Percentiles rank a stretch among this genome's conserved stretches.
phyloP scores from a whole-genome alignment of 2,888 invertebrate genomes.

The Coleophora deauratella region DNA sequence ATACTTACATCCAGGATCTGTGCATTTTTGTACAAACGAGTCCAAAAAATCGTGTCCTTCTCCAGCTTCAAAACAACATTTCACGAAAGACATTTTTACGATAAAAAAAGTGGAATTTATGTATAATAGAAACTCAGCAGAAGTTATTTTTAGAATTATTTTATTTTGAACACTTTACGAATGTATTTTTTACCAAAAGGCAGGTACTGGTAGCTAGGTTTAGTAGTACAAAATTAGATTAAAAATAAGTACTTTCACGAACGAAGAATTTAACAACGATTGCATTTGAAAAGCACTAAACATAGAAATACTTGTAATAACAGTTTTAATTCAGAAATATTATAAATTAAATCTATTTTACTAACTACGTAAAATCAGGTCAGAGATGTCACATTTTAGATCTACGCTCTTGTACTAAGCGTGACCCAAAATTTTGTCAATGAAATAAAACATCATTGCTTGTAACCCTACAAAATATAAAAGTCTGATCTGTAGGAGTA shows the following conservation, averaged over 20 bases:
- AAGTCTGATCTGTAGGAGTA: background rate
- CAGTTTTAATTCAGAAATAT: no score
- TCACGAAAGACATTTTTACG: constrained; percentile 78
- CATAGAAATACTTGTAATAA: no score
- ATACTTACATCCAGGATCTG: constrained; percentile 87
- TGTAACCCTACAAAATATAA: constrained; percentile 21
- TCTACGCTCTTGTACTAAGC: constrained; percentile 24
- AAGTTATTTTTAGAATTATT: no score
- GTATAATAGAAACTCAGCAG: no score
- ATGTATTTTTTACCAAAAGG: no score
- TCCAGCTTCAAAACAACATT: constrained; percentile 85
- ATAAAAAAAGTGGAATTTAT: no score
- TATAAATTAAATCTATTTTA: constrained; percentile 7
- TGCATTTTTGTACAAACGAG: constrained; percentile 84
- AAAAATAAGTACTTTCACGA: no score
- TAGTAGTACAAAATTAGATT: no score
- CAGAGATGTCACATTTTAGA: constrained; percentile 45
- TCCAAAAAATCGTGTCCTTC: constrained; percentile 85
- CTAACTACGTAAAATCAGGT: constrained; percentile 21
- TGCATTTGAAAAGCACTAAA: no score
- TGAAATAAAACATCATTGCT: constrained; percentile 37
- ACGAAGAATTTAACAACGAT: no score
- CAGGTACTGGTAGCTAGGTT: no score
- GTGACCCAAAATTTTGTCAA: background rate
- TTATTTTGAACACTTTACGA: no score